Percentiles rank a stretch among this genome's conserved stretches.
These are phyloP conservation scores for Anthonomus grandis DNA, from an alignment of 1,140 invertebrate species.

Conservation along the genomic window DNA sequence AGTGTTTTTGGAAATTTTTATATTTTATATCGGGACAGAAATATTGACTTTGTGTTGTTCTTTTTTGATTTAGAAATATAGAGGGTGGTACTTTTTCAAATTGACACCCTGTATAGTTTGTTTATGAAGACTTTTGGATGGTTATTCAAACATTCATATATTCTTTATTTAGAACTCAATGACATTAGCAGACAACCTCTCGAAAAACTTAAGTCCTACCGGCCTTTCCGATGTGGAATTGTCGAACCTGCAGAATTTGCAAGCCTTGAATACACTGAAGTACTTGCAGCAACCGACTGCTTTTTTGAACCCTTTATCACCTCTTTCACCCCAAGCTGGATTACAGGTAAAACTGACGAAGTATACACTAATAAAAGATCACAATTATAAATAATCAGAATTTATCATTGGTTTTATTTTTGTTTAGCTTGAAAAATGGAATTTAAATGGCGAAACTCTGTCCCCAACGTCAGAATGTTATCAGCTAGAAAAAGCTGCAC, in stretches of 20 bases:
- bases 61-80: not conserved
- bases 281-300: conserved; percentile 48
- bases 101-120: too few relatives aligned
- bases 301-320: conserved; percentile 40
- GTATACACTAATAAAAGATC: not conserved
- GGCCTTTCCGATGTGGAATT: conserved; percentile 46
- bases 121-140: not conserved
- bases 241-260: conserved; percentile 51
- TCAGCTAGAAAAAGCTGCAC: conserved; percentile 68
- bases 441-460: conserved; percentile 23
- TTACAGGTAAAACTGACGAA: conserved; percentile 19
- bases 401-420: conserved; percentile 9
- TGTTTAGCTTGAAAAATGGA: conserved; percentile 38
- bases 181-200: conserved; percentile 39
- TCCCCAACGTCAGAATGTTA: conserved; percentile 35
- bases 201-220: conserved; percentile 32
- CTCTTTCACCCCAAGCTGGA: conserved; percentile 34
- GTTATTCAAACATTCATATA: too few relatives aligned
- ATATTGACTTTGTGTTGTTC: not conserved
- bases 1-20: too few relatives aligned
- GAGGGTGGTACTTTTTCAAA: too few relatives aligned
- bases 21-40: too few relatives aligned
- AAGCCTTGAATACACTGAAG: conserved; percentile 49
- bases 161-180: conserved; percentile 38
- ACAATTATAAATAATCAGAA: too few relatives aligned